A percentile compares a stretch with the other conserved stretches of the same genome.
Conservation (phyloP, 2,888 invertebrate genomes). For the Bombyx huttoni region DNA sequence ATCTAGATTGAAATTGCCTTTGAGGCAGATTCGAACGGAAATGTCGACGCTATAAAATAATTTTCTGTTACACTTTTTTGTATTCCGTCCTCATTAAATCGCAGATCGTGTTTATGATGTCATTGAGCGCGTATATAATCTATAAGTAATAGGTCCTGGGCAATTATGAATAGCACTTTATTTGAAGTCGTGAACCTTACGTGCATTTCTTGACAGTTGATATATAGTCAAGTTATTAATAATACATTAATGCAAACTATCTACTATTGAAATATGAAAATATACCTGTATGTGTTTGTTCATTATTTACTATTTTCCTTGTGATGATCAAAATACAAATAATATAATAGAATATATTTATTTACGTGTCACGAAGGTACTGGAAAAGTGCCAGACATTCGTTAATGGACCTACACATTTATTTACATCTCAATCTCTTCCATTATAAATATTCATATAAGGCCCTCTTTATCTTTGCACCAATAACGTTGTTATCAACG, state of each 20-base stretch:
- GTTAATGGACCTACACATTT: slow-evolving; percentile 45
- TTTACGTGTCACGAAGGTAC: slow-evolving; percentile 11
- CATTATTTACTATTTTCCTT: slow-evolving; percentile 2
- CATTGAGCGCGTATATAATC: slow-evolving; percentile 27
- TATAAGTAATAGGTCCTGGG: slow-evolving; percentile 11
- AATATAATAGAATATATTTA: slow-evolving; percentile 10
- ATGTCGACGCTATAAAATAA: slow-evolving; percentile 49
- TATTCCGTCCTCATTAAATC: slow-evolving; percentile 43
- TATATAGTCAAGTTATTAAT: slow-evolving; percentile 6
- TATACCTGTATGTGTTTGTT: background rate
- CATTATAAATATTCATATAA: slow-evolving; percentile 49
- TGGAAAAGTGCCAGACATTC: slow-evolving; percentile 16
- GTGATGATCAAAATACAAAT: slow-evolving; percentile 14
- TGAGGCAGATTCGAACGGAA: slow-evolving; percentile 37
- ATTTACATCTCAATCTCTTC: slow-evolving; percentile 49
- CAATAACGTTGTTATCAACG: slow-evolving; percentile 38
- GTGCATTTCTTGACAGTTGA: slow-evolving; percentile 7
- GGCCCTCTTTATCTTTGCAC: slow-evolving; percentile 34
- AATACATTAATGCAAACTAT: slow-evolving; percentile 1
- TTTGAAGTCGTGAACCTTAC: slow-evolving; percentile 10
- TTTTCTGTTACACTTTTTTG: slow-evolving; percentile 41
- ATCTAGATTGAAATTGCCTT: slow-evolving; percentile 43
- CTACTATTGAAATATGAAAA: background rate
- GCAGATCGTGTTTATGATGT: slow-evolving; percentile 31
- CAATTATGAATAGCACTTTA: slow-evolving; percentile 8